Conservation (phyloP, 2,888 invertebrate species). For the Ganaspis brasiliensis region DNA sequence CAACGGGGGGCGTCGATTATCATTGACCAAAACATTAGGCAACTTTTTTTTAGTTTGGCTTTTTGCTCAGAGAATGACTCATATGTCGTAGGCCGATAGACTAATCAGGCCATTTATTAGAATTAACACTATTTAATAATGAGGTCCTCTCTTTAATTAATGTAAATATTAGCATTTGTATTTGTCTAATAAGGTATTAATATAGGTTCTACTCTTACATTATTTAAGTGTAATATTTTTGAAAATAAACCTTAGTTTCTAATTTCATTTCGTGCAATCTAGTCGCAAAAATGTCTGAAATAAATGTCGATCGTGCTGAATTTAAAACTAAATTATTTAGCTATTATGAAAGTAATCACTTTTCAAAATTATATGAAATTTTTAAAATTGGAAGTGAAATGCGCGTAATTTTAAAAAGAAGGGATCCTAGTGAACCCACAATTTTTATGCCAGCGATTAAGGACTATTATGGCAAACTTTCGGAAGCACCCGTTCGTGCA, state of each 20-base stretch:
- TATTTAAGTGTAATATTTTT: background rate
- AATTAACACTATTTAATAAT: background rate
- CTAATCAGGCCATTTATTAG: too few relatives aligned
- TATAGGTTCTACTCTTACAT: background rate
- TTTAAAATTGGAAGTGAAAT: background rate
- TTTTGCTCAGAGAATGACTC: too few relatives aligned
- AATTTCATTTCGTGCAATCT: background rate
- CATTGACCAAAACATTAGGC: too few relatives aligned
- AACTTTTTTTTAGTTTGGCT: too few relatives aligned
- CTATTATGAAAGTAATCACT: background rate
- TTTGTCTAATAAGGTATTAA: background rate
- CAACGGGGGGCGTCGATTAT: too few relatives aligned
- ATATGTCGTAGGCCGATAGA: too few relatives aligned
- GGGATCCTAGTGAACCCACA: background rate
- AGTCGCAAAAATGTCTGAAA: conserved; percentile 1
- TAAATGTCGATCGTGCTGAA: background rate
- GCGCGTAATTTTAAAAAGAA: background rate
- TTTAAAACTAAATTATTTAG: background rate
- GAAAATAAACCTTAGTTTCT: background rate
- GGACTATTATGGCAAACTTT: background rate
- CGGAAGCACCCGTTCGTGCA: conserved; percentile 22
- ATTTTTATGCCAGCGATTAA: background rate
- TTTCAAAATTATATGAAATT: background rate
- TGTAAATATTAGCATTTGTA: background rate
- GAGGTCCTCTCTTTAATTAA: background rate